phyloP scores from a whole-genome alignment of 2,113 vertebrate genomes.

The Ptyas mucosa region DNA sequence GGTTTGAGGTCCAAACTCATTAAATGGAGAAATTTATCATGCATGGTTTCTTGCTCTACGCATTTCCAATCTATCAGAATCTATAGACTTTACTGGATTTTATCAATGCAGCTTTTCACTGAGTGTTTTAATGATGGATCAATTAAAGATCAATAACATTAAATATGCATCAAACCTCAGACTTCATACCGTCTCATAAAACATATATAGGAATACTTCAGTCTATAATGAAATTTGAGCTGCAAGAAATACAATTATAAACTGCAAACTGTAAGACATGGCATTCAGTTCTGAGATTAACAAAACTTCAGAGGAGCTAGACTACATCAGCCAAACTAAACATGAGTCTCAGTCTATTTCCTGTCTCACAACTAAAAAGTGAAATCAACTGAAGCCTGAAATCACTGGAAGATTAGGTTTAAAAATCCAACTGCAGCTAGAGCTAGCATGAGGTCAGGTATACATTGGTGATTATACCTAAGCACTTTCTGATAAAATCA shows the following conservation, averaged over 20 bases:
- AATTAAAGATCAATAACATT: background rate
- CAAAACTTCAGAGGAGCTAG: background rate
- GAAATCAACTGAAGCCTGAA: background rate
- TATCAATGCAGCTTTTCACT: background rate
- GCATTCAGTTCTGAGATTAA: background rate
- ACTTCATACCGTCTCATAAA: background rate
- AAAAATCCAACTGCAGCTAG: background rate
- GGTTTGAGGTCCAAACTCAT: background rate
- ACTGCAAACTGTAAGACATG: background rate
- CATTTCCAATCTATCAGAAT: slow-evolving; percentile 10
- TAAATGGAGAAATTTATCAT: background rate
- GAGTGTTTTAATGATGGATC: background rate
- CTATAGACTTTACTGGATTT: slow-evolving; percentile 8
- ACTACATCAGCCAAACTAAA: background rate
- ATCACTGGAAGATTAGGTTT: background rate
- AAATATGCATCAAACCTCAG: background rate
- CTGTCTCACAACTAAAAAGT: background rate
- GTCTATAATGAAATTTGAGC: background rate
- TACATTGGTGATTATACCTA: background rate
- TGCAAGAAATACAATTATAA: background rate
- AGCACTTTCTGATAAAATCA: slow-evolving; percentile 17
- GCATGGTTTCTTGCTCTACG: background rate
- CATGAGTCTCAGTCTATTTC: background rate
- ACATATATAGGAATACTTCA: background rate
- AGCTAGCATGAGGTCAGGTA: slow-evolving; percentile 2